These are phyloP conservation scores for Steinernema feltiae DNA, from an alignment of 1,140 invertebrate genomes.

Conservation along the genomic window DNA sequence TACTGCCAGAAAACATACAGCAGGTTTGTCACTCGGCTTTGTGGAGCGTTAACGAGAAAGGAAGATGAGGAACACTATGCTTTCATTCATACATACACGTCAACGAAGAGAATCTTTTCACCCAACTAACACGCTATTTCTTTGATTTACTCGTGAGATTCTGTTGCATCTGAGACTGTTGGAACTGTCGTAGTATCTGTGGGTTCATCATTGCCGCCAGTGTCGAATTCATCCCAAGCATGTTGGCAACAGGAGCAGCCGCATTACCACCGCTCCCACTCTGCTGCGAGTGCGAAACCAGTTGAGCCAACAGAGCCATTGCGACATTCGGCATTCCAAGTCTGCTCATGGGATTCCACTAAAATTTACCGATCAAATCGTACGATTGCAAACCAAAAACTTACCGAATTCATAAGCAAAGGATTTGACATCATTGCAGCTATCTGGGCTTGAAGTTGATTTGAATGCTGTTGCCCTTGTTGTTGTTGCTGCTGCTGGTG, in stretches of 20 bases:
- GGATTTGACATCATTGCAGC: slow-evolving; percentile 2
- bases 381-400: too few relatives aligned
- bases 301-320: not conserved
- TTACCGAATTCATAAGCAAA: not conserved
- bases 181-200: slow-evolving; percentile 33
- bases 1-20: not conserved
- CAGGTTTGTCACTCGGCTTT: not conserved
- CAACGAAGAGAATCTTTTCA: slow-evolving; percentile 23
- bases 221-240: slow-evolving; percentile 35
- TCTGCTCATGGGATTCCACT: slow-evolving; percentile 1
- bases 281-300: not conserved
- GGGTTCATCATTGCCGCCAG: slow-evolving; percentile 34
- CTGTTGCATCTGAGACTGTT: slow-evolving; percentile 25
- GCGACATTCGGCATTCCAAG: slow-evolving; percentile 14
- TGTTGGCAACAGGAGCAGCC: slow-evolving; percentile 22
- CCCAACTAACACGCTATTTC: slow-evolving; percentile 11
- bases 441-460: slow-evolving; percentile 18
- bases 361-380: too few relatives aligned
- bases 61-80: not conserved
- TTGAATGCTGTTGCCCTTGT: slow-evolving; percentile 16
- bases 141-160: not conserved
- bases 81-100: slow-evolving; percentile 5
- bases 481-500: not conserved
- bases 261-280: not conserved
- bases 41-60: not conserved